A percentile compares a stretch with the other conserved stretches of the same genome.
These are phyloP conservation scores for Rhynchophorus ferrugineus DNA, from an alignment of 1,140 invertebrate species.

Conservation along the genomic window DNA sequence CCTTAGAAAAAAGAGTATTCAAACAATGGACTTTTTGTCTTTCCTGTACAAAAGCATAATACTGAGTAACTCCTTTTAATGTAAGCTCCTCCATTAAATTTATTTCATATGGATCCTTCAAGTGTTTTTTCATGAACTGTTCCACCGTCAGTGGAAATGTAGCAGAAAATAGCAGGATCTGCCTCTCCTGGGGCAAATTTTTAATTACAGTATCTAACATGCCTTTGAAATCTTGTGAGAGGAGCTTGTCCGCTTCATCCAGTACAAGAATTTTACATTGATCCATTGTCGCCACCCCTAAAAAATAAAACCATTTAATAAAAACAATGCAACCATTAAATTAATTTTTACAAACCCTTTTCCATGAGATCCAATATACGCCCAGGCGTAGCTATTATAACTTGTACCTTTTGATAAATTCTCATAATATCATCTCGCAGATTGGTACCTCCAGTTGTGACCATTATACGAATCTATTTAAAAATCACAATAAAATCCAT, in stretches of 20 bases:
- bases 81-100: slow-evolving; percentile 99
- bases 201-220: slow-evolving; percentile 89
- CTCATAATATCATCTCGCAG: slow-evolving; percentile 99
- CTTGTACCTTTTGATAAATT: slow-evolving; percentile 98
- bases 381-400: slow-evolving; percentile 98
- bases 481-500: neutral
- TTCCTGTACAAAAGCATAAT: slow-evolving; percentile 99
- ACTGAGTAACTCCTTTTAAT: slow-evolving; percentile 98
- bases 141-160: slow-evolving; percentile 99
- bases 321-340: neutral
- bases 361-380: slow-evolving; percentile 99
- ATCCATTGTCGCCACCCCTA: slow-evolving; percentile 81
- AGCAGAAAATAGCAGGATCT: slow-evolving; percentile 97
- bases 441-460: slow-evolving; percentile 95
- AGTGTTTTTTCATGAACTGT: slow-evolving; percentile 97
- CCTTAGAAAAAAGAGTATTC: slow-evolving; percentile 99
- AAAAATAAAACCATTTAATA: slow-evolving; percentile 34
- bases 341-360: slow-evolving; percentile 49
- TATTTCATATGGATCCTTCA: slow-evolving; percentile 96
- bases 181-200: slow-evolving; percentile 86
- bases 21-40: slow-evolving; percentile 99
- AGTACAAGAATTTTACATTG: slow-evolving; percentile 94
- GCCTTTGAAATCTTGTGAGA: slow-evolving; percentile 98
- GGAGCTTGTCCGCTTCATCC: slow-evolving; percentile 98
- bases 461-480: slow-evolving; percentile 85